Conservation (phyloP, 1,140 invertebrate species). For the Zeugodacus cucurbitae region DNA sequence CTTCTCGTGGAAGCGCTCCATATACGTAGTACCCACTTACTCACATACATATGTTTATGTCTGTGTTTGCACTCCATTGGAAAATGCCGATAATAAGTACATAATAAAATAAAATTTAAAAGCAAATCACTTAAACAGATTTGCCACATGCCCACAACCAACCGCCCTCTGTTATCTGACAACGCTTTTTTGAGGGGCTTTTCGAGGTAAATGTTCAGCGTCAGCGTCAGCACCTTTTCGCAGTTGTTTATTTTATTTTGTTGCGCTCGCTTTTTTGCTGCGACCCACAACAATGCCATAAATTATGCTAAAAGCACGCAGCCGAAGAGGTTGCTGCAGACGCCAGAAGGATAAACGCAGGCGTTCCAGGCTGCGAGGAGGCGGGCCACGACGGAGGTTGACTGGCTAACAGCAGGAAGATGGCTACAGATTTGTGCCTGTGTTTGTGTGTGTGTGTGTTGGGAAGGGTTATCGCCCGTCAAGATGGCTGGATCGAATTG, state of each 20-base stretch:
- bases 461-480: background rate
- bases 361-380: background rate
- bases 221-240: background rate
- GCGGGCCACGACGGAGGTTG: background rate
- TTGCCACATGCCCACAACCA: background rate
- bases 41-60: background rate
- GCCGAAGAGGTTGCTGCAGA: background rate
- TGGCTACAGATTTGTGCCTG: background rate
- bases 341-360: background rate
- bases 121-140: constrained; percentile 10
- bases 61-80: background rate
- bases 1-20: background rate
- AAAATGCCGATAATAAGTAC: background rate
- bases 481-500: background rate
- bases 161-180: background rate
- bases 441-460: background rate
- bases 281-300: constrained; percentile 12
- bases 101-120: constrained; percentile 28
- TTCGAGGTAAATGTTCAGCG: background rate
- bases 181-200: background rate
- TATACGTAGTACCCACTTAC: background rate
- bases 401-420: background rate
- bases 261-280: background rate
- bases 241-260: background rate
- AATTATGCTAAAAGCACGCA: constrained; percentile 23